Percentiles rank a stretch among this genome's conserved stretches.
Evolutionary conservation across 1,140 invertebrate genomes (phyloP).

Genomic region (Theocolax elegans): DNA sequence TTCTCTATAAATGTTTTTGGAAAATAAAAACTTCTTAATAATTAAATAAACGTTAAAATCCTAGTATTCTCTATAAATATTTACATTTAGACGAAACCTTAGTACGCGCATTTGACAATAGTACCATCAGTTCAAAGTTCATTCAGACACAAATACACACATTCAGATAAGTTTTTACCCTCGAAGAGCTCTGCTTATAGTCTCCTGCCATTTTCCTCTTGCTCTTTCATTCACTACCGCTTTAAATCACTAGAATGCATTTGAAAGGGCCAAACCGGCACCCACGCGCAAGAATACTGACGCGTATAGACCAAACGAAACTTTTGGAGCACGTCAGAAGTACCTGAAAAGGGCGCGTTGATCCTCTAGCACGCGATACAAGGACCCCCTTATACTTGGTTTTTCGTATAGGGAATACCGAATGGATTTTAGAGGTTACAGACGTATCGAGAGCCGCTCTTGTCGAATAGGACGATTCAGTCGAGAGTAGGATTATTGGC

Average conservation of each 20-base stretch:
- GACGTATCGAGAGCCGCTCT: not conserved
- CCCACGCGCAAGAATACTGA: not conserved
- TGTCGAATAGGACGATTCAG: not conserved
- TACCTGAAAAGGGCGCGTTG: slow-evolving; percentile 37
- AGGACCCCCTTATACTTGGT: not conserved
- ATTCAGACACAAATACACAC: slow-evolving; percentile 5
- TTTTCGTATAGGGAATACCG: too few species aligned
- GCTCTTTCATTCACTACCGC: slow-evolving; percentile 4
- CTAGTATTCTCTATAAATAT: too few species aligned
- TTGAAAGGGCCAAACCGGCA: slow-evolving; percentile 10
- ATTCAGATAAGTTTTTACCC: too few species aligned
- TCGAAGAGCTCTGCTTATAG: not conserved
- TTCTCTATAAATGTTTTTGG: too few species aligned
- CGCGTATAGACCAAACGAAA: slow-evolving; percentile 27
- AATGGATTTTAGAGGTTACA: too few species aligned
- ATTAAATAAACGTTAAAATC: too few species aligned
- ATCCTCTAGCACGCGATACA: slow-evolving; percentile 43
- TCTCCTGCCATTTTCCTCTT: not conserved
- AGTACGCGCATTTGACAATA: too few species aligned
- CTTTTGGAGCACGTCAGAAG: slow-evolving; percentile 30
- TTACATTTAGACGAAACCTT: too few species aligned
- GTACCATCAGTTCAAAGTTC: not conserved
- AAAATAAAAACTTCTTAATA: too few species aligned
- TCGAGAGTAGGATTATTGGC: not conserved
- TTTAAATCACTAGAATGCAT: slow-evolving; percentile 25